Evolutionary conservation across 2,797 vertebrate species (phyloP).

Genomic region (Enteromius argenteus): DNA sequence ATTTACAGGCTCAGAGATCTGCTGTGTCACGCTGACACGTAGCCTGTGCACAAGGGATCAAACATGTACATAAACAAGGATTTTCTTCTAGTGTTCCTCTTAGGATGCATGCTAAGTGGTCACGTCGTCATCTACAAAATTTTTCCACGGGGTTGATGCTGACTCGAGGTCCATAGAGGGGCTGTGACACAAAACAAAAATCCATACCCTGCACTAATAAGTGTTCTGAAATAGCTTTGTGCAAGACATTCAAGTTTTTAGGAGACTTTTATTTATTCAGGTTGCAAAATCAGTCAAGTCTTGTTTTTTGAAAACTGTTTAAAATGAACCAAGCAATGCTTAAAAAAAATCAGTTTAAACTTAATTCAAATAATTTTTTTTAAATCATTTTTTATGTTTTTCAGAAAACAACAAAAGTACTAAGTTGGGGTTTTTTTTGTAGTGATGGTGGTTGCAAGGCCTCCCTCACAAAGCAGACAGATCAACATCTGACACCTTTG

Average conservation of each 20-base stretch:
- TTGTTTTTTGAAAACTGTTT: neutral
- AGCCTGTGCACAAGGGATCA: neutral
- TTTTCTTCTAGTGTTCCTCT: neutral
- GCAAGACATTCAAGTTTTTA: neutral
- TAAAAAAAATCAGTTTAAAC: neutral
- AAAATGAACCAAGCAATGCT: neutral
- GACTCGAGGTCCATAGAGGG: neutral
- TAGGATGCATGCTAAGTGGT: neutral
- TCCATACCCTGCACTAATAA: neutral
- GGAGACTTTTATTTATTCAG: neutral
- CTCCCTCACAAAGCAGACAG: neutral
- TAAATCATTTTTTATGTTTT: neutral
- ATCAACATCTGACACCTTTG: neutral
- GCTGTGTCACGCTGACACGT: conserved; percentile 44
- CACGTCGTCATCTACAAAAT: neutral
- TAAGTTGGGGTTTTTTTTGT: neutral
- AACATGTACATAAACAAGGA: conserved; percentile 5
- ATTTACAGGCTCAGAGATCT: conserved; percentile 50
- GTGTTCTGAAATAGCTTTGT: neutral
- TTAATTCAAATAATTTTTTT: neutral
- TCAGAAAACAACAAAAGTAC: neutral
- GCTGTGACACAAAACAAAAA: neutral
- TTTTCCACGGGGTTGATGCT: neutral
- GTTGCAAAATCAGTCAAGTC: neutral
- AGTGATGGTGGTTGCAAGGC: neutral